Evolutionary conservation across 92 coral and sea anemone species (phyloP), one percentile per base, ranked within the genome.

Genomic region (Epizoanthus fatuus): DNA sequence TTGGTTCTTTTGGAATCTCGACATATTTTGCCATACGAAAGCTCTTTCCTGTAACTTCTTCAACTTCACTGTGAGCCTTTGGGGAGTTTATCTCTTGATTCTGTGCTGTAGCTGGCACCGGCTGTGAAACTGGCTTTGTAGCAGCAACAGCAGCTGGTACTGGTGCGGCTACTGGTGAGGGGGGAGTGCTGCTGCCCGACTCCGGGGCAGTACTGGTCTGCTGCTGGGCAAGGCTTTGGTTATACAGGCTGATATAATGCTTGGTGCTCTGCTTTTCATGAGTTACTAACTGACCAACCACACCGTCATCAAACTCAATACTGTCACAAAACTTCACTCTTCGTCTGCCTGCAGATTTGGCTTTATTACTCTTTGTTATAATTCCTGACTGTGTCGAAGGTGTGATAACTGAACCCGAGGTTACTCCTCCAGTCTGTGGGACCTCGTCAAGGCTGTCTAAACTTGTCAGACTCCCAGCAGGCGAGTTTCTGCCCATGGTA

Each of bases 221-320:
- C 39, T 60, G 82, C 29, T 77, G 84, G 3, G 85, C 88, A 12
- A 90, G 17, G 22, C 88, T 78, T 60, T 76, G 88, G 68, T 90
- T 86, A 81, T 86, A 90, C 81, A 87, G 56, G 72, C 87, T 92
- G 11, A 91, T 89, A 44, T 90, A 94, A 13, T 81, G 79, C 73
- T 94, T 94, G 39, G 94, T 90, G 58, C 98, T 94, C 68, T 88
- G 96, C 35, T 92, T 94, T 75, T 94, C 95, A 32, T 88, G 86
- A 9, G 98, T 94, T 13, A 92, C 98, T 60, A 94, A 83, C 77
- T 94, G 94, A 22, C 99, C 99, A 51, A 95, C 93, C 59, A 97
- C 91, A 14, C 99, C 98, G 84, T 97, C 99, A 66, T 94, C 96
- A 93, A 95, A 97, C 59, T 92, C 95, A 11, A 97, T 96, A 83